A percentile compares a stretch with the other conserved stretches of the same genome.
Evolutionary conservation across 23 tunicate species (phyloP).

Genomic region (Diplosoma virens): DNA sequence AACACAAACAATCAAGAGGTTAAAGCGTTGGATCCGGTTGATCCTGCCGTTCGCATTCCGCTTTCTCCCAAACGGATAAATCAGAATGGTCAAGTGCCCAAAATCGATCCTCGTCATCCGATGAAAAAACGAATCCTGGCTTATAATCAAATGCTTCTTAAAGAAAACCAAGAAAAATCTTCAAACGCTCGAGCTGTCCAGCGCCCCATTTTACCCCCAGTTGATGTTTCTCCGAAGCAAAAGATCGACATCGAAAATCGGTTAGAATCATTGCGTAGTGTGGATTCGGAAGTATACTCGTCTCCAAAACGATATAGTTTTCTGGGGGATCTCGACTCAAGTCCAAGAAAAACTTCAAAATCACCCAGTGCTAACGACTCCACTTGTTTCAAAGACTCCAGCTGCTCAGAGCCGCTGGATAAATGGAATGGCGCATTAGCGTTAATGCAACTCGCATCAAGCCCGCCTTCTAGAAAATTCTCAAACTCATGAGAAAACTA

Average conservation of each 20-base stretch:
- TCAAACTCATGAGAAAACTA: background rate
- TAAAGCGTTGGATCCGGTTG: background rate
- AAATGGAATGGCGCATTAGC: constrained; percentile 86
- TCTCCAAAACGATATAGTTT: constrained; percentile 34
- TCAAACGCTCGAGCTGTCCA: background rate
- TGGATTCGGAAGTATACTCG: background rate
- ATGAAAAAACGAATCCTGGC: constrained; percentile 82
- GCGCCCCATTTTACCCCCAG: constrained; percentile 34
- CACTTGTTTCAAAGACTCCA: background rate
- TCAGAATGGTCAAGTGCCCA: constrained; percentile 42
- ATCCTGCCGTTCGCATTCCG: constrained; percentile 40
- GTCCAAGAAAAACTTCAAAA: background rate
- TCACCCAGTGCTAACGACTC: background rate
- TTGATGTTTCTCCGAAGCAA: constrained; percentile 20
- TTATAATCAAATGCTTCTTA: constrained; percentile 63
- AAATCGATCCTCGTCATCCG: constrained; percentile 72
- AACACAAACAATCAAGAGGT: background rate
- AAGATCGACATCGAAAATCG: background rate
- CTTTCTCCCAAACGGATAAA: constrained; percentile 55
- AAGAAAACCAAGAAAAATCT: constrained; percentile 32
- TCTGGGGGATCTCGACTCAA: background rate
- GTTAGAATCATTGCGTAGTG: background rate
- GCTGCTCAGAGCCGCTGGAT: constrained; percentile 23
- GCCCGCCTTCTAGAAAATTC: constrained; percentile 63
- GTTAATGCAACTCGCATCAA: constrained; percentile 77